Evolutionary conservation across 2,888 invertebrate species (phyloP).

Genomic region (Agonopterix heracliana): DNA sequence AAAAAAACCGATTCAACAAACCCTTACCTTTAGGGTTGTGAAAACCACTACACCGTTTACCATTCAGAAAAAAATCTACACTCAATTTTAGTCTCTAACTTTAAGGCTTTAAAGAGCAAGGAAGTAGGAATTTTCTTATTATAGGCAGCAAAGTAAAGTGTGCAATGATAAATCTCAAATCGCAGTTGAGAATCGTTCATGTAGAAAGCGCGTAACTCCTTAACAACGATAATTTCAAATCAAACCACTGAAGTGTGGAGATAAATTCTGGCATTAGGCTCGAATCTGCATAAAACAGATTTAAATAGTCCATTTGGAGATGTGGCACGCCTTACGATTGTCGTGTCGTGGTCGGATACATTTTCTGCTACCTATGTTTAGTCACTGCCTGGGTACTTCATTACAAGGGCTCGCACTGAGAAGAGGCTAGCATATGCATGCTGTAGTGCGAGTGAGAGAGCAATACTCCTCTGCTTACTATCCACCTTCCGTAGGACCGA

Average conservation of each 20-base stretch:
- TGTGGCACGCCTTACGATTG: slow-evolving; percentile 3
- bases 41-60: slow-evolving; percentile 18
- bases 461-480: too few relatives aligned
- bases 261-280: slow-evolving; percentile 43
- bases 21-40: slow-evolving; percentile 43
- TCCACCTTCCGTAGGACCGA: too few relatives aligned
- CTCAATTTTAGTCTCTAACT: not conserved
- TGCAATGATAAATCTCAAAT: slow-evolving; percentile 50
- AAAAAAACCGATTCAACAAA: slow-evolving; percentile 38
- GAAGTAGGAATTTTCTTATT: not conserved
- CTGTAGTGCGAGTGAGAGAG: too few relatives aligned
- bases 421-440: too few relatives aligned
- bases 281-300: slow-evolving; percentile 45
- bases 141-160: slow-evolving; percentile 17
- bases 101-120: not conserved
- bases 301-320: slow-evolving; percentile 47
- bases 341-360: not conserved
- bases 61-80: slow-evolving; percentile 1
- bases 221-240: slow-evolving; percentile 60
- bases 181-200: slow-evolving; percentile 48
- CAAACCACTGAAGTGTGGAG: slow-evolving; percentile 50
- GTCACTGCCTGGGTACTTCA: too few relatives aligned
- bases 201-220: slow-evolving; percentile 56
- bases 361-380: too few relatives aligned
- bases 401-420: too few relatives aligned